A percentile compares a stretch with the other conserved stretches of the same genome.
Conservation (phyloP, 2,797 vertebrate species). For the Hyperoplus lanceolatus region DNA sequence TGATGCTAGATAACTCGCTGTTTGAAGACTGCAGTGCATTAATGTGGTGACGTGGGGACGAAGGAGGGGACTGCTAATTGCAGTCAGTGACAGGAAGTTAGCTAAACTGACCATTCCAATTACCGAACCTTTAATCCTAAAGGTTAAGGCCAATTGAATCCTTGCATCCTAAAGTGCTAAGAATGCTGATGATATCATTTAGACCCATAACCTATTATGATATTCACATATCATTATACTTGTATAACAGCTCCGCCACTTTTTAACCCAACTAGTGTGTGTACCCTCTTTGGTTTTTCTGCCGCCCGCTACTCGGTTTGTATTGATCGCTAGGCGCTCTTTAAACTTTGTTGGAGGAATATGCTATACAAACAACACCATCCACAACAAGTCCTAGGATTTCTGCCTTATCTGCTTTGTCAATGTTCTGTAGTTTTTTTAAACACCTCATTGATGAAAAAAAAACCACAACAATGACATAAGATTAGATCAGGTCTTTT, state of each 20-base stretch:
- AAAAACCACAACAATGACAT: not conserved
- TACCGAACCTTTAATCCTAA: not conserved
- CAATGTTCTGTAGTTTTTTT: not conserved
- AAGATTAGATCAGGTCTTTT: not conserved
- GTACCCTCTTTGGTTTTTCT: slow-evolving; percentile 20
- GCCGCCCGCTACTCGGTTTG: slow-evolving; percentile 31
- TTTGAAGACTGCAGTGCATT: too few species aligned
- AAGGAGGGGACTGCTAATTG: too few species aligned
- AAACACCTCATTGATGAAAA: not conserved
- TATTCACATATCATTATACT: not conserved
- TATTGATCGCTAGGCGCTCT: slow-evolving; percentile 32
- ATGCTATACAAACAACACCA: slow-evolving; percentile 2
- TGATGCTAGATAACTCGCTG: too few species aligned
- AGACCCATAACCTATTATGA: not conserved
- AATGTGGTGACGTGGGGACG: too few species aligned
- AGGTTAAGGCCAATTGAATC: not conserved
- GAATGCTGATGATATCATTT: slow-evolving; percentile 7
- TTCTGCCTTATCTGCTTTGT: not conserved
- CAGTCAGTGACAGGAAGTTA: too few species aligned
- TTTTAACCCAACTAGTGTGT: slow-evolving; percentile 14
- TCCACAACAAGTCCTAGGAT: not conserved
- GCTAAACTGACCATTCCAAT: too few species aligned
- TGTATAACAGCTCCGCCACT: slow-evolving; percentile 1
- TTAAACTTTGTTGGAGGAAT: slow-evolving; percentile 33
- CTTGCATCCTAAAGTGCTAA: too few species aligned